Evolutionary conservation across 2,888 invertebrate genomes (phyloP).

Genomic region (Drosophila peninsularis): DNA sequence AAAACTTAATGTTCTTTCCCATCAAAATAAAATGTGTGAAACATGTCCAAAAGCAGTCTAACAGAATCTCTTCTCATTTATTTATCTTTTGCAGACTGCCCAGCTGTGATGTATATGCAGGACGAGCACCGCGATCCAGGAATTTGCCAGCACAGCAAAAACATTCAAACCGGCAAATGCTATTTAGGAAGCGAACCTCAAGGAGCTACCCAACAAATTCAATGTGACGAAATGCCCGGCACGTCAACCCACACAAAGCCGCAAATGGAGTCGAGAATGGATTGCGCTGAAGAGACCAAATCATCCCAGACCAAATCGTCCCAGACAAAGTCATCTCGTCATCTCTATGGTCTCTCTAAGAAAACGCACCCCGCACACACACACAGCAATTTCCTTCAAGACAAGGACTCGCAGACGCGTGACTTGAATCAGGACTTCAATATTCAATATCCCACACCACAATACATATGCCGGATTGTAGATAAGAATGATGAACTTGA

Average conservation of each 20-base stretch:
- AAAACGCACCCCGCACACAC: too few relatives aligned
- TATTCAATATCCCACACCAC: conserved; percentile 47
- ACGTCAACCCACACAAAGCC: not conserved
- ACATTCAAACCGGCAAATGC: conserved; percentile 54
- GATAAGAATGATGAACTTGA: not conserved
- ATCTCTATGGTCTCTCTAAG: conserved; percentile 19
- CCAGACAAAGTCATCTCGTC: too few relatives aligned
- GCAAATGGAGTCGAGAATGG: too few relatives aligned
- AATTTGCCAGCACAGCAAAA: conserved; percentile 25
- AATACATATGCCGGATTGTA: conserved; percentile 5
- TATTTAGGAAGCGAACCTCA: conserved; percentile 44
- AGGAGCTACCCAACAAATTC: not conserved
- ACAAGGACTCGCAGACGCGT: conserved; percentile 29
- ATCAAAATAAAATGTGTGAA: conserved; percentile 23
- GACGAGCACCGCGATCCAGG: conserved; percentile 49
- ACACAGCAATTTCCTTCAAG: not conserved
- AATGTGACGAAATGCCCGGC: not conserved
- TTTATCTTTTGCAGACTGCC: conserved; percentile 49
- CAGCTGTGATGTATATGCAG: conserved; percentile 66
- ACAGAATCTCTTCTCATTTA: conserved; percentile 40
- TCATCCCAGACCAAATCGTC: conserved; percentile 46
- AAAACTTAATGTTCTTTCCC: conserved; percentile 8
- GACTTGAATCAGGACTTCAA: not conserved
- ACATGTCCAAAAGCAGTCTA: conserved; percentile 24
- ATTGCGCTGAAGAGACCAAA: not conserved